A percentile compares a stretch with the other conserved stretches of the same genome.
Conservation (phyloP, 2,113 vertebrate genomes). For the Entelurus aequoreus region DNA sequence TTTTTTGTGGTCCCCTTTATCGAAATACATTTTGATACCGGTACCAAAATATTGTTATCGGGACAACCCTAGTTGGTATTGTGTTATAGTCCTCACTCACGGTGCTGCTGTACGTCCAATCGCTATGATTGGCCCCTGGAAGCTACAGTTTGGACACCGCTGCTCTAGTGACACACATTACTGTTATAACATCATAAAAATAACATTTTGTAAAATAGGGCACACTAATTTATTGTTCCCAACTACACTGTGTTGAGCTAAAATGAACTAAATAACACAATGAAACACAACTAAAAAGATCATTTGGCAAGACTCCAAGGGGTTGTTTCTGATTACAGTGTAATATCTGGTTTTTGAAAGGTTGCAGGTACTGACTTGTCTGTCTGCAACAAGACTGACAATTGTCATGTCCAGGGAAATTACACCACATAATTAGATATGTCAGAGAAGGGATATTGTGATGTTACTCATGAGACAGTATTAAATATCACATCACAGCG, state of each 20-base stretch:
- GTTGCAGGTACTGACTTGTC: not conserved
- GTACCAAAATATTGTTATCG: too few species aligned
- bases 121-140: too few species aligned
- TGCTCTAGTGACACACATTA: too few species aligned
- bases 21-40: too few species aligned
- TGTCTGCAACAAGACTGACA: not conserved
- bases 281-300: conserved; percentile 6
- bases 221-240: not conserved
- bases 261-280: not conserved
- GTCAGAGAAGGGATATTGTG: not conserved
- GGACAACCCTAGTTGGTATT: too few species aligned
- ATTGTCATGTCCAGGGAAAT: not conserved
- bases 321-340: not conserved
- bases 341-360: not conserved
- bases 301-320: conserved; percentile 12
- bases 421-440: not conserved
- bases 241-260: not conserved
- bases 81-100: too few species aligned
- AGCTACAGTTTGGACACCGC: too few species aligned
- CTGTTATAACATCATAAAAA: too few species aligned
- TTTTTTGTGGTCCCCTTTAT: too few species aligned
- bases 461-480: not conserved
- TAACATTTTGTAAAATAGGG: not conserved
- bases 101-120: too few species aligned
- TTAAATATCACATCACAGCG: not conserved